Evolutionary conservation across 2,797 vertebrate genomes (phyloP).

Genomic region (Adelosebastes latens): DNA sequence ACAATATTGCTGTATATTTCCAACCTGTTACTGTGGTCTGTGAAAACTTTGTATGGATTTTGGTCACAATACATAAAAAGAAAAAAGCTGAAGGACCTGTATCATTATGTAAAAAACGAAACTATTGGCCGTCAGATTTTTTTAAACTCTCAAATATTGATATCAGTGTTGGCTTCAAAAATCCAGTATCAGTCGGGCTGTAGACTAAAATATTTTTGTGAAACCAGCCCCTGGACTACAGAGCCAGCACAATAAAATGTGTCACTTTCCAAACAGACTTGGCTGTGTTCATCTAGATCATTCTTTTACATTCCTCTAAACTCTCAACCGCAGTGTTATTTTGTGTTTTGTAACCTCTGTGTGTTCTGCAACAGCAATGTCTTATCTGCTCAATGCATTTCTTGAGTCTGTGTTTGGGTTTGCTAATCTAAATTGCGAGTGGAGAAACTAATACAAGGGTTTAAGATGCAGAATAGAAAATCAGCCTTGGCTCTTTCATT

Average conservation of each 20-base stretch:
- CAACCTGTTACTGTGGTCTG: background rate
- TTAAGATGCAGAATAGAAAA: slow-evolving; percentile 70
- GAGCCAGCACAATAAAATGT: slow-evolving; percentile 1
- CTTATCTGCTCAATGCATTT: slow-evolving; percentile 61
- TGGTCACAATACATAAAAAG: background rate
- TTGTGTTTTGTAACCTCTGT: slow-evolving; percentile 30
- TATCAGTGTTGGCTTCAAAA: background rate
- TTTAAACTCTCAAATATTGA: background rate
- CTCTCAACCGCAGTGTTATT: slow-evolving; percentile 2
- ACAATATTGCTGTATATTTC: background rate
- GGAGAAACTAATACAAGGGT: slow-evolving; percentile 61
- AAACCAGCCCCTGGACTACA: background rate
- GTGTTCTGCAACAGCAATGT: slow-evolving; percentile 29
- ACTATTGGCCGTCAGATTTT: background rate
- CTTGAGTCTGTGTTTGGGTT: slow-evolving; percentile 48
- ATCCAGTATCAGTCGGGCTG: background rate
- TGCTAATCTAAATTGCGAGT: slow-evolving; percentile 72
- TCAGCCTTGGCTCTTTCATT: slow-evolving; percentile 67
- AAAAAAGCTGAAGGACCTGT: background rate
- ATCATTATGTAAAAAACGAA: background rate
- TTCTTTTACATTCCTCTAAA: background rate
- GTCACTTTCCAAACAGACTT: slow-evolving; percentile 13
- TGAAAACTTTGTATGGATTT: background rate
- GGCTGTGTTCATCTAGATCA: background rate
- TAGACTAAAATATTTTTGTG: background rate